These are phyloP conservation scores for Bombus difficillimus DNA, from an alignment of 1,140 invertebrate species.

Conservation along the genomic window DNA sequence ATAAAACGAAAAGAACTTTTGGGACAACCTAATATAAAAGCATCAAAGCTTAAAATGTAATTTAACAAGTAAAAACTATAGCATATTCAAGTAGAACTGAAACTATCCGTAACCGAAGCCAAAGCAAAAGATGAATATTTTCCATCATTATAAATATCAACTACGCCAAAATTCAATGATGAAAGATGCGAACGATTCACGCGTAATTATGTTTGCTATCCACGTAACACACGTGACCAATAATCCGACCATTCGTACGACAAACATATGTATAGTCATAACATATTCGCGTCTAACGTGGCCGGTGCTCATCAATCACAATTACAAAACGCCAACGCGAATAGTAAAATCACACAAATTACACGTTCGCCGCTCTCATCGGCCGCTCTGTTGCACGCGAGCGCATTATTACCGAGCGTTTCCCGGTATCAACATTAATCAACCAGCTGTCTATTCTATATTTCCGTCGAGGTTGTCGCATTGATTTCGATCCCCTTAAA, in stretches of 20 bases:
- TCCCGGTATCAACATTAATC: slow-evolving; percentile 50
- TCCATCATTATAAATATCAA: too few relatives aligned
- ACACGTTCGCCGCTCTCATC: slow-evolving; percentile 65
- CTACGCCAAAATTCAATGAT: neutral
- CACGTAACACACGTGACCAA: neutral
- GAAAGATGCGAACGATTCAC: neutral
- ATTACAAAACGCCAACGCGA: slow-evolving; percentile 45
- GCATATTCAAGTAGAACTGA: neutral
- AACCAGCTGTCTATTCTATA: slow-evolving; percentile 23
- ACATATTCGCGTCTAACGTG: slow-evolving; percentile 21
- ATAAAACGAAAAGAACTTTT: too few relatives aligned
- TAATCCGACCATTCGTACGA: slow-evolving; percentile 13
- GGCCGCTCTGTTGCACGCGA: slow-evolving; percentile 32
- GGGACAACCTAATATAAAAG: too few relatives aligned
- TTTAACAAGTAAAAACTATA: too few relatives aligned
- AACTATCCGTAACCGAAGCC: neutral
- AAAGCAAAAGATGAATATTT: too few relatives aligned
- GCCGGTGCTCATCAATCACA: slow-evolving; percentile 35
- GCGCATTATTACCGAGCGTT: slow-evolving; percentile 64
- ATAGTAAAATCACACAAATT: slow-evolving; percentile 54
- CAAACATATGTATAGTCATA: neutral
- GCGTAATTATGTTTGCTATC: neutral
- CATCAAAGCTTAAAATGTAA: too few relatives aligned
- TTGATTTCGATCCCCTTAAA: slow-evolving; percentile 21
- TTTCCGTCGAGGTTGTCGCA: slow-evolving; percentile 24